Conservation (phyloP, 2,113 vertebrate genomes). For the Anolis carolinensis region DNA sequence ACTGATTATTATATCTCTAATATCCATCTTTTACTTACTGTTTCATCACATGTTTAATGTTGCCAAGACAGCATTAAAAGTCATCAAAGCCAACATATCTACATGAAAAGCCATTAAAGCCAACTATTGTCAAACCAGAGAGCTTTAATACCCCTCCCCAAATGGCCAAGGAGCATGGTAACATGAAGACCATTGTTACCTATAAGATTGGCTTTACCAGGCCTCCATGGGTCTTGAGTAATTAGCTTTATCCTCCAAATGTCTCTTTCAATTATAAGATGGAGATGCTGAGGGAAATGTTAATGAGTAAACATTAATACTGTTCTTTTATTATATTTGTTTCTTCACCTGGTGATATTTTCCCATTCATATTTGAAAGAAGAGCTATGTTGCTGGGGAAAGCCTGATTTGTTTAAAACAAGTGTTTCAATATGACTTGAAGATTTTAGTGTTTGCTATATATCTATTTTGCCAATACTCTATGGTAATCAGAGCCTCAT, state of each 20-base stretch:
- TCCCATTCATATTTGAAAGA: constrained; percentile 4
- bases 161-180: constrained; percentile 35
- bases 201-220: constrained; percentile 25
- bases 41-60: constrained; percentile 67
- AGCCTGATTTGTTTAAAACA: not conserved
- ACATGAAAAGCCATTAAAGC: constrained; percentile 46
- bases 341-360: constrained; percentile 11
- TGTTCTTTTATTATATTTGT: constrained; percentile 14
- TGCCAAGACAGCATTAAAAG: constrained; percentile 62
- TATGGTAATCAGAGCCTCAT: not conserved
- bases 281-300: constrained; percentile 4
- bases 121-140: constrained; percentile 30
- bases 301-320: constrained; percentile 24
- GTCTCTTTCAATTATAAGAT: constrained; percentile 40
- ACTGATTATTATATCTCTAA: constrained; percentile 58
- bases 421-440: not conserved
- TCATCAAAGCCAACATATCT: constrained; percentile 53
- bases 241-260: constrained; percentile 22
- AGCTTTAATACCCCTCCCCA: constrained; percentile 51
- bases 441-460: not conserved
- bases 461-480: not conserved
- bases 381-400: not conserved
- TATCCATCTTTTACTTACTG: constrained; percentile 61
- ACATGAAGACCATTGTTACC: constrained; percentile 38
- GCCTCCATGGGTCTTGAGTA: constrained; percentile 22